phyloP scores from a whole-genome alignment of 2,113 vertebrate genomes.

The Alligator sinensis region DNA sequence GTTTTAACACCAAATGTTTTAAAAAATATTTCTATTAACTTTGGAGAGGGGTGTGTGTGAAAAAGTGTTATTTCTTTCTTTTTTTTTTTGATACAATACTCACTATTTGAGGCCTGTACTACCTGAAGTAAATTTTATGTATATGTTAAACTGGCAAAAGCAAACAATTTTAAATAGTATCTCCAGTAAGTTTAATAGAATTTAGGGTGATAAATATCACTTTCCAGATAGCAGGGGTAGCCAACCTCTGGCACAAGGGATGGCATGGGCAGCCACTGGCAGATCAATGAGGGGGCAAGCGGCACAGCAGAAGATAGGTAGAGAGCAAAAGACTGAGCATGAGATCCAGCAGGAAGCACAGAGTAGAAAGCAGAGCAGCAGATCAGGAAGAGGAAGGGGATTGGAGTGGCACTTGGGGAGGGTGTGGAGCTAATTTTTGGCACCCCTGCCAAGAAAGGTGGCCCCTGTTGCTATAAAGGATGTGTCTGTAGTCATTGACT shows the following conservation, averaged over 20 bases:
- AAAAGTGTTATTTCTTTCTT: too few species aligned
- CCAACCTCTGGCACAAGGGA: background rate
- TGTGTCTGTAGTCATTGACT: background rate
- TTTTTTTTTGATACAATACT: background rate
- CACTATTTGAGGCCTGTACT: background rate
- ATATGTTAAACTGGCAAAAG: background rate
- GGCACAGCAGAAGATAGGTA: too few species aligned
- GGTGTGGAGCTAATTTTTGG: too few species aligned
- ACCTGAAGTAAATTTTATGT: slow-evolving; percentile 1
- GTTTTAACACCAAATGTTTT: background rate
- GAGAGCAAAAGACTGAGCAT: too few species aligned
- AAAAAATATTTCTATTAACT: background rate
- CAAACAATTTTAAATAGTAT: background rate
- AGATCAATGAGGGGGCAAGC: too few species aligned
- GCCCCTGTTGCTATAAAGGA: too few species aligned
- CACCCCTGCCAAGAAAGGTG: too few species aligned
- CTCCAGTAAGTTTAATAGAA: background rate
- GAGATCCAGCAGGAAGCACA: too few species aligned
- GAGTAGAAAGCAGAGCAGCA: too few species aligned
- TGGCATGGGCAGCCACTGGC: background rate
- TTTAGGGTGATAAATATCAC: background rate
- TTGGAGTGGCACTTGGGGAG: too few species aligned
- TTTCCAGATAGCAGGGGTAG: too few species aligned
- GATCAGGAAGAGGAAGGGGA: too few species aligned
- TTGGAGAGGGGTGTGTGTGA: background rate